A percentile compares a stretch with the other conserved stretches of the same genome.
These are phyloP conservation scores for Drosophila conformis DNA, from an alignment of 2,888 invertebrate genomes.

Conservation along the genomic window DNA sequence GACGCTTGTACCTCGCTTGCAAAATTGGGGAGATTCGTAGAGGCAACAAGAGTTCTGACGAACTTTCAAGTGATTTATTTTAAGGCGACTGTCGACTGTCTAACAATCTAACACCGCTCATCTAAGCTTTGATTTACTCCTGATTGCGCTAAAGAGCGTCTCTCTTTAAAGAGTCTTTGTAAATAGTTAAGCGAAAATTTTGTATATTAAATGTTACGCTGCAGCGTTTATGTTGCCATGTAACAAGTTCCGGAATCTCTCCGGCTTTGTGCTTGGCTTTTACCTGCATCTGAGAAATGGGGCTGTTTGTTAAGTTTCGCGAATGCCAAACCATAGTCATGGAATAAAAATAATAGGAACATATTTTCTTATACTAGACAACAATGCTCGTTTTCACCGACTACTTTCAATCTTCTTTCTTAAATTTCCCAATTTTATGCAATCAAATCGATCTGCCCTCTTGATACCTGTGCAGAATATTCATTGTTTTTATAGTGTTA, in stretches of 20 bases:
- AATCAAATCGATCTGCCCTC: constrained; percentile 15
- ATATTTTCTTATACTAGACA: neutral
- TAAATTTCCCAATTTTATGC: neutral
- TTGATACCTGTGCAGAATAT: constrained; percentile 28
- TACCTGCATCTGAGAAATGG: neutral
- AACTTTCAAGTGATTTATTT: constrained; percentile 71
- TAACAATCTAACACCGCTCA: constrained; percentile 5
- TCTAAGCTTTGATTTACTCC: neutral
- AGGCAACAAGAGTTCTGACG: constrained; percentile 56
- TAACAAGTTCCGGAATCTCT: neutral
- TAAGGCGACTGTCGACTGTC: constrained; percentile 24
- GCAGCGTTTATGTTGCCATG: constrained; percentile 8
- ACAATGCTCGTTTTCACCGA: neutral
- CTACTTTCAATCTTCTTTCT: neutral
- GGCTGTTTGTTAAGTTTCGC: constrained; percentile 8
- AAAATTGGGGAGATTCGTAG: constrained; percentile 30
- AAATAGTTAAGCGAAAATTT: constrained; percentile 21
- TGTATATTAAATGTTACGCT: constrained; percentile 26
- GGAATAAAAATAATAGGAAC: neutral
- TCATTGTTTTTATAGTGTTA: constrained; percentile 42
- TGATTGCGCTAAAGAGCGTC: constrained; percentile 2
- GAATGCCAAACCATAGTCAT: neutral
- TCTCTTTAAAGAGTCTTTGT: constrained; percentile 16
- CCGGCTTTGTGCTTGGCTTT: neutral
- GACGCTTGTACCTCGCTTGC: constrained; percentile 31